Conservation (phyloP, 2,888 invertebrate species). For the Autographa pulchrina region DNA sequence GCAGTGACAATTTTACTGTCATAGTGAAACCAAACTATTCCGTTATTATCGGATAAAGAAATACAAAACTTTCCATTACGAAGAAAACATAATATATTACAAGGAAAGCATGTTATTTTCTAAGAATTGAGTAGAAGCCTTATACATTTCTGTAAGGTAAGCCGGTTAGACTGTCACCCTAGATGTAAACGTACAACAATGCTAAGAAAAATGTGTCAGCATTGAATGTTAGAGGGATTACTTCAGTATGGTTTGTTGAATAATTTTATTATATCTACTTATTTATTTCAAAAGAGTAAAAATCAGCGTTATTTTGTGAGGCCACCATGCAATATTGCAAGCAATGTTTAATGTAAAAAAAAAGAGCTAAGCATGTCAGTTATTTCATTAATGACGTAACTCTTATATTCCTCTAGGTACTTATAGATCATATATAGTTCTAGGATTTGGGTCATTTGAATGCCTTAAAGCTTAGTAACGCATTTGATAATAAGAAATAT, state of each 20-base stretch:
- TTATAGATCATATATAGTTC: no score
- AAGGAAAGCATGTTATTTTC: neutral
- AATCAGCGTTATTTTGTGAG: neutral
- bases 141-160: neutral
- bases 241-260: neutral
- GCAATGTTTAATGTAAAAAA: neutral
- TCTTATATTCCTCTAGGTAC: no score
- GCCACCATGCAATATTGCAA: neutral
- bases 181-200: neutral
- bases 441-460: neutral
- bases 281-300: no score
- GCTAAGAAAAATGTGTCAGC: neutral
- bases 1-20: no score
- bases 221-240: neutral
- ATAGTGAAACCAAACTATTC: no score
- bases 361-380: neutral
- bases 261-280: neutral
- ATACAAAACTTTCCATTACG: no score
- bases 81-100: neutral
- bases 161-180: slow-evolving; percentile 3
- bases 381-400: neutral
- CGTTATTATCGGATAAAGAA: no score
- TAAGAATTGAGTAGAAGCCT: neutral
- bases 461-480: neutral
- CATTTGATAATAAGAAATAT: neutral